A percentile compares a stretch with the other conserved stretches of the same genome.
These are phyloP conservation scores for Yasuhikotakia modesta DNA, from an alignment of 2,797 vertebrate genomes.

Conservation along the genomic window DNA sequence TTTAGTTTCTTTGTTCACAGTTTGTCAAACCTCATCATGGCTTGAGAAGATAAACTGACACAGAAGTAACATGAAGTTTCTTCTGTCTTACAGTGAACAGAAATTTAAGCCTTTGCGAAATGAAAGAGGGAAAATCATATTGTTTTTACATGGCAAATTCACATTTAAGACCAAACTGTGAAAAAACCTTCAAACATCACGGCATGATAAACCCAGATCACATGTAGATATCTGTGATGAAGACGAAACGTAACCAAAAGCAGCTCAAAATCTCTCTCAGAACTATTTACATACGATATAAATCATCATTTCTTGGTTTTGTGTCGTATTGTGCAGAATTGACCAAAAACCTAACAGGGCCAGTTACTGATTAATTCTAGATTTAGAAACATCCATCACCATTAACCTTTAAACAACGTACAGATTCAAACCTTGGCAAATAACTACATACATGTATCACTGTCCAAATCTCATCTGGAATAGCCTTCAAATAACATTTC, in stretches of 20 bases:
- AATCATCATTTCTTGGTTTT: background rate
- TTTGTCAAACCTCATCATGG: background rate
- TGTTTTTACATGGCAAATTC: slow-evolving; percentile 38
- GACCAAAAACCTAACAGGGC: background rate
- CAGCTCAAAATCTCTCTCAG: slow-evolving; percentile 20
- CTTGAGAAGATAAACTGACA: background rate
- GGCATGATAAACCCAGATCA: slow-evolving; percentile 40
- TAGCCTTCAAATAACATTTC: slow-evolving; percentile 23
- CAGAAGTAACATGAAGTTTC: background rate
- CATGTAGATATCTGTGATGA: slow-evolving; percentile 36
- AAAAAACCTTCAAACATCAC: slow-evolving; percentile 41
- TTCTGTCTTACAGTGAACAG: background rate
- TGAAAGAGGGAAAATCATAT: slow-evolving; percentile 10
- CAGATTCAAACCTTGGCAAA: slow-evolving; percentile 6
- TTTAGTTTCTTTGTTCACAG: background rate
- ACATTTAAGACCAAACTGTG: slow-evolving; percentile 47
- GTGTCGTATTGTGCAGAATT: background rate
- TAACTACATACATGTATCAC: slow-evolving; percentile 14
- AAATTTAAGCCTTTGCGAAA: slow-evolving; percentile 13
- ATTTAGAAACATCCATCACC: slow-evolving; percentile 15
- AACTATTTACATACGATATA: slow-evolving; percentile 26
- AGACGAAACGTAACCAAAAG: slow-evolving; percentile 36
- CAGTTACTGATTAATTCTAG: background rate
- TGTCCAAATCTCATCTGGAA: too few species aligned
- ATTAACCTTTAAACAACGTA: slow-evolving; percentile 14